Conservation (phyloP, 2,113 vertebrate species). For the Girardinichthys multiradiatus region DNA sequence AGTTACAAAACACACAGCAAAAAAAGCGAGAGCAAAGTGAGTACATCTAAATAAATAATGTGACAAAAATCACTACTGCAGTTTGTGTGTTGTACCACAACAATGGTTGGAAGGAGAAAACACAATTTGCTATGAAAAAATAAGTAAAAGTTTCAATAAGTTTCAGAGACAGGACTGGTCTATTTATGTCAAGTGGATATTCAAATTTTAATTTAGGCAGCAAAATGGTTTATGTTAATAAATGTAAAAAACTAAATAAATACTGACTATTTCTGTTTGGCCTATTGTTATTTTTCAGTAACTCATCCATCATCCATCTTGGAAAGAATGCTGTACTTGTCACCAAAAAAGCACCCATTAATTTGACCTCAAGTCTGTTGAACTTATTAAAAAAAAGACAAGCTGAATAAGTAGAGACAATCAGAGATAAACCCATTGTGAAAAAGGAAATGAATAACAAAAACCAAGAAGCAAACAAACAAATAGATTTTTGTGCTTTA, state of each 20-base stretch:
- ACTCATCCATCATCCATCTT: slow-evolving; percentile 25
- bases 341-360: slow-evolving; percentile 40
- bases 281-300: slow-evolving; percentile 28
- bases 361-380: slow-evolving; percentile 26
- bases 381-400: slow-evolving; percentile 35
- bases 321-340: slow-evolving; percentile 14
- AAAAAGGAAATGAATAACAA: background rate
- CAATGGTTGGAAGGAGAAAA: slow-evolving; percentile 1
- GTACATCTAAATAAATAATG: slow-evolving; percentile 24
- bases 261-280: slow-evolving; percentile 16
- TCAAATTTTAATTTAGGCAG: slow-evolving; percentile 37
- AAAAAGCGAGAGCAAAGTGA: slow-evolving; percentile 18
- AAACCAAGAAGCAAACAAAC: background rate
- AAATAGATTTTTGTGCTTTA: background rate
- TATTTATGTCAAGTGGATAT: slow-evolving; percentile 34
- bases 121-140: background rate
- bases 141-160: slow-evolving; percentile 3
- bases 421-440: slow-evolving; percentile 15
- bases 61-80: slow-evolving; percentile 35
- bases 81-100: slow-evolving; percentile 18
- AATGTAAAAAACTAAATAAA: slow-evolving; percentile 19
- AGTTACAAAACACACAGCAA: background rate
- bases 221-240: slow-evolving; percentile 7
- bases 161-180: slow-evolving; percentile 7
- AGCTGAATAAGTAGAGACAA: slow-evolving; percentile 9